Base-by-base conservation (phyloP, 2,113 vertebrate species). In the Gasterosteus aculeatus region DNA sequence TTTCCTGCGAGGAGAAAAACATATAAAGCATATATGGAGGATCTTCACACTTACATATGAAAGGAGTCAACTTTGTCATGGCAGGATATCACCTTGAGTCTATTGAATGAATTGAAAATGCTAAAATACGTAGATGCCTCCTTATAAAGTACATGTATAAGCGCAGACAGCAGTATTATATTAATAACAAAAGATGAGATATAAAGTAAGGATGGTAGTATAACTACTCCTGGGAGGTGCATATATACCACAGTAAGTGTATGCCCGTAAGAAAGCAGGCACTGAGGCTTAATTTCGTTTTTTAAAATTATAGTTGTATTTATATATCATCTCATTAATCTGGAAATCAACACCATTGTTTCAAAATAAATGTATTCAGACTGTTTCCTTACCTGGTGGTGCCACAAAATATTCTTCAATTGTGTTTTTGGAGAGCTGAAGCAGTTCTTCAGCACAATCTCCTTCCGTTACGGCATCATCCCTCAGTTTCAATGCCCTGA, bases 381-480 rank as follows among this genome's bases (percentile, higher is more conserved):
- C 6, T 33, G 26, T 31, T 56, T 19, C 41, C 66, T 10, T 93
- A 98, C 98, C 97, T 95, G 96, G 96, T 71, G 97, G 97, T 69
- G 97, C 96, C 72, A 98, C 95, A 86, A 97, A 98, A 87, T 99
- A 99, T 58, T 97, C 98, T 75, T 99, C 98, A 54, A 96, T 85
- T 38, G 94, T 95, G 11, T 77, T 84, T 71, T 60, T 94, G 65
- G 97, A 94, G 4, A 97, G 96, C 60, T 90, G 82, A 53, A 99
- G 93, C 63, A 99, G 88, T 66, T 94, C 87, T 35, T 96, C 94
- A 1, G 92, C 92, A 84, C 94, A 95, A 83, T 93, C 92, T 7
- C 96, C 96, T 79, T 97, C 96, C 10, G 61, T 92, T 35, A 95
- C 93, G 0, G 67, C 49, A 82, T 99, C 97, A 0, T 87, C 89